Evolutionary conservation across 1,140 invertebrate species (phyloP), one percentile per base, ranked within the genome.

Genomic region (Drosophila jambulina): DNA sequence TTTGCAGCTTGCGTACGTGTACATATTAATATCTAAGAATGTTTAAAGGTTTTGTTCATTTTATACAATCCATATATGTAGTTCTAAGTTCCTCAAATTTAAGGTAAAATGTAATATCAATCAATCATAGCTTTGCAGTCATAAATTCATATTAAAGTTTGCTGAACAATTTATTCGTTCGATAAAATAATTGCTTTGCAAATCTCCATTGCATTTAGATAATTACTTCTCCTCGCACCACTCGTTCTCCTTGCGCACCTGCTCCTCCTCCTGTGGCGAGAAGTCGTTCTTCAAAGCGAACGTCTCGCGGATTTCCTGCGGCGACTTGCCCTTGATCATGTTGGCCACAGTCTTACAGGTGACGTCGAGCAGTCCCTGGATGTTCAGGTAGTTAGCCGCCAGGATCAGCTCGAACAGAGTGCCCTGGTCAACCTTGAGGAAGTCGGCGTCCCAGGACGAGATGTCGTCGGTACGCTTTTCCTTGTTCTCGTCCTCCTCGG

Each of bases 221-320:
- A 9, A 38, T 53, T 95, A 98, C 91, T 98, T 98, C 80, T 98
- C 97, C 93, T 99, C 98, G 93, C 98, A 99, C 98, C 98, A 99
- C 91, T 99, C 98, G 93, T 99, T 99, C 92, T 99, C 98, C 92
- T 99, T 99, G 68, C 98, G 96, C 6, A 98, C 98, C 94, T 99
- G 98, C 88, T 98, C 97, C 91, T 98, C 98, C 93, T 99, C 98
- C 91, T 99, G 97, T 25, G 97, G 96, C 12, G 98, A 97, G 82
- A 99, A 99, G 93, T 99, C 99, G 94, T 99, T 99, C 92, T 99
- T 99, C 76, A 99, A 99, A 91, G 99, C 99, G 91, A 99, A 99
- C 0, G 98, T 99, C 93, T 99, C 99, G 3, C 99, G 95, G 64
- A 99, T 99, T 93, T 99, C 99, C 92, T 99, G 98, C 0, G 99